Percentiles rank a stretch among this genome's conserved stretches.
phyloP scores from a whole-genome alignment of 1,140 invertebrate species.

The Neotoxoptera formosana region DNA sequence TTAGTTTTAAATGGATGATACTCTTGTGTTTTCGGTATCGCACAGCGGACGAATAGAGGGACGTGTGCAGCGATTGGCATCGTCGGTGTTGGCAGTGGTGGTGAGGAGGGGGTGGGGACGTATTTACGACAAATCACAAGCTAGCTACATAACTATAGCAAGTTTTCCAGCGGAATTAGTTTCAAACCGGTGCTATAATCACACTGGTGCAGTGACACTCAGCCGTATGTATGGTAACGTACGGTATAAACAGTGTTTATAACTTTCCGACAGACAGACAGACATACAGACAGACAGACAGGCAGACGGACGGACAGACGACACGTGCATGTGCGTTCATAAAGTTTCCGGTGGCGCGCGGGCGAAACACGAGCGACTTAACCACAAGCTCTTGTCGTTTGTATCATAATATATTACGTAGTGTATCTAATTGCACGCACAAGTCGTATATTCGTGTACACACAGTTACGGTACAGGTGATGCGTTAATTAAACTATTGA shows the following conservation, averaged over 20 bases:
- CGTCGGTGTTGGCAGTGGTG: background rate
- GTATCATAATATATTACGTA: background rate
- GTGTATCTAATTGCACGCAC: background rate
- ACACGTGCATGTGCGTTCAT: background rate
- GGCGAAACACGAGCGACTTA: background rate
- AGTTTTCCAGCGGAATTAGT: background rate
- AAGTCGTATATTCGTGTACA: background rate
- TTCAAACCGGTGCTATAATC: background rate
- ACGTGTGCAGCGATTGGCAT: background rate
- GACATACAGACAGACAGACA: background rate
- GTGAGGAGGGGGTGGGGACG: too few relatives aligned
- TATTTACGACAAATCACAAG: background rate
- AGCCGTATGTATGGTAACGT: background rate
- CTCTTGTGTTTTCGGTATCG: background rate
- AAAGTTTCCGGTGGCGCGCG: background rate
- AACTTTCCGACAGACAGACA: background rate
- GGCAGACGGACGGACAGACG: background rate
- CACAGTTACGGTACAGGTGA: background rate
- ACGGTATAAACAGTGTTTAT: background rate
- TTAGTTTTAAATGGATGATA: background rate
- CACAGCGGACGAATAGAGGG: background rate
- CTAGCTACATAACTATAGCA: background rate
- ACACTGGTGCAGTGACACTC: background rate
- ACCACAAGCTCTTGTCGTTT: background rate
- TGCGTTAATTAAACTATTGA: conserved; percentile 15